Conservation (phyloP, 2,888 invertebrate genomes). For the Drosophila stalkeri region DNA sequence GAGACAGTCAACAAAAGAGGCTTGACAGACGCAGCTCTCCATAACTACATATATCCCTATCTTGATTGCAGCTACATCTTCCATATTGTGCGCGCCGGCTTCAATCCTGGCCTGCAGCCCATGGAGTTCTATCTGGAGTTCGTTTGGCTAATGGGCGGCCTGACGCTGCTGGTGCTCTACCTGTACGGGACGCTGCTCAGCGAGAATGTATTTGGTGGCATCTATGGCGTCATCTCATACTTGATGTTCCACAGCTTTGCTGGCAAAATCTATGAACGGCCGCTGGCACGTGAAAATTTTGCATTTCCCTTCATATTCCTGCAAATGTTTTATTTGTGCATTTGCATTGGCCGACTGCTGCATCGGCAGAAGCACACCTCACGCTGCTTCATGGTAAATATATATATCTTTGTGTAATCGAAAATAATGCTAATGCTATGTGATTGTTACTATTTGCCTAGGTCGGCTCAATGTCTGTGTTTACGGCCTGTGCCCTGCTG, state of each 20-base stretch:
- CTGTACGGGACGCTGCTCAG: slow-evolving; percentile 89
- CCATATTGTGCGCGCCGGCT: slow-evolving; percentile 70
- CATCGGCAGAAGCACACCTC: slow-evolving; percentile 72
- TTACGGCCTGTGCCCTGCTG: slow-evolving; percentile 84
- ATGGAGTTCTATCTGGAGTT: slow-evolving; percentile 93
- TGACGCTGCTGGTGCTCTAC: slow-evolving; percentile 90
- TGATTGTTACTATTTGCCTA: slow-evolving; percentile 35
- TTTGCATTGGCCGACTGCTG: slow-evolving; percentile 85
- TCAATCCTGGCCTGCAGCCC: slow-evolving; percentile 86
- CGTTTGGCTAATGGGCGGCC: slow-evolving; percentile 90
- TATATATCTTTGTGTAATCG: background rate
- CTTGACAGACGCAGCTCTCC: background rate
- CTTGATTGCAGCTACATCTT: slow-evolving; percentile 74
- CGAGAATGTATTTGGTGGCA: slow-evolving; percentile 90
- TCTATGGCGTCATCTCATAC: slow-evolving; percentile 89
- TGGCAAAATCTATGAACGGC: slow-evolving; percentile 94
- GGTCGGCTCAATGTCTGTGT: slow-evolving; percentile 80
- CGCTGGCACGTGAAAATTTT: slow-evolving; percentile 94
- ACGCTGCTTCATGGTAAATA: slow-evolving; percentile 58
- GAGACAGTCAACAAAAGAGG: background rate
- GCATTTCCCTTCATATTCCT: slow-evolving; percentile 92
- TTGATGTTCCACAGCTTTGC: slow-evolving; percentile 93
- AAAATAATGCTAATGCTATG: background rate
- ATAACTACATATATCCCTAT: background rate
- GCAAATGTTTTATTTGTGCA: slow-evolving; percentile 89